These are phyloP conservation scores for Proteles cristata DNA, from an alignment of 2,113 vertebrate species.

Conservation along the genomic window DNA sequence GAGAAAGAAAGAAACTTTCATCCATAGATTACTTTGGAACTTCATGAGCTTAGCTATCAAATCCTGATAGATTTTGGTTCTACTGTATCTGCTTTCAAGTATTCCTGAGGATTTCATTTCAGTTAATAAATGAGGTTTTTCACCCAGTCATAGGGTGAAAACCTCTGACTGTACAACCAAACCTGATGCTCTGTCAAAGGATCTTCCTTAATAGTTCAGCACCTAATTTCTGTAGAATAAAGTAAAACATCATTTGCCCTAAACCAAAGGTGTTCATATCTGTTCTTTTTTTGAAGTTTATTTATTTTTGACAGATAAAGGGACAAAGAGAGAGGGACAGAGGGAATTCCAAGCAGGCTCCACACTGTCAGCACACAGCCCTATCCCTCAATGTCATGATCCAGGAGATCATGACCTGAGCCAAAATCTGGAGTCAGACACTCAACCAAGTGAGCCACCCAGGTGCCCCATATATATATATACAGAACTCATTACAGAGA, in stretches of 20 bases:
- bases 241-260: not conserved
- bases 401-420: too few species aligned
- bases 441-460: too few species aligned
- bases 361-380: too few species aligned
- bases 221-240: slow-evolving; percentile 7
- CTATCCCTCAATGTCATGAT: too few species aligned
- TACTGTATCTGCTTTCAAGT: not conserved
- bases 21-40: not conserved
- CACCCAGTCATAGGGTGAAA: not conserved
- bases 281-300: not conserved
- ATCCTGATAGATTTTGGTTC: not conserved
- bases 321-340: too few species aligned
- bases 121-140: slow-evolving; percentile 42
- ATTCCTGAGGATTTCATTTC: not conserved
- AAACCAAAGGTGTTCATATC: not conserved
- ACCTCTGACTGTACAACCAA: not conserved
- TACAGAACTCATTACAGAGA: not conserved
- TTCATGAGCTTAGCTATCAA: slow-evolving; percentile 6
- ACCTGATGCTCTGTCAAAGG: not conserved
- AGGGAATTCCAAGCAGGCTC: too few species aligned
- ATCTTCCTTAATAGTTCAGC: not conserved
- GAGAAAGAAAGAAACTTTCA: not conserved
- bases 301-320: too few species aligned
- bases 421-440: too few species aligned
- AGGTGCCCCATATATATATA: too few species aligned